Percentiles rank a stretch among this genome's conserved stretches.
Conservation (phyloP, 2,113 vertebrate genomes). For the Syrrhaptes paradoxus region DNA sequence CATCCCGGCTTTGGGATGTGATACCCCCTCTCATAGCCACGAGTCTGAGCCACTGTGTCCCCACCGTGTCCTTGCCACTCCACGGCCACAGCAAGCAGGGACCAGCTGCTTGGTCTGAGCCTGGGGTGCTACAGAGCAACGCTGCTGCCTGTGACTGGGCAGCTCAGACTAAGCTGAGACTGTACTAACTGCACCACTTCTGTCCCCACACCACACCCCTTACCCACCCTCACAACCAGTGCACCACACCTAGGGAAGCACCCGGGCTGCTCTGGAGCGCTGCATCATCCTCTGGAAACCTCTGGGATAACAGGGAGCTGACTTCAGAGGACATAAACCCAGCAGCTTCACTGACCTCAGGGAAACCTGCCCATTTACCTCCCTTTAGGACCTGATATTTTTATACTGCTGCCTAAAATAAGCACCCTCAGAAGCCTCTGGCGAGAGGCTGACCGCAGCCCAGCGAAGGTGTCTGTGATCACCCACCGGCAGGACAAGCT, state of each 20-base stretch:
- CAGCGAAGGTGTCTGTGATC: accelerated
- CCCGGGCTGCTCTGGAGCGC: background rate
- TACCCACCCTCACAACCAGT: background rate
- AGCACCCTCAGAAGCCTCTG: background rate
- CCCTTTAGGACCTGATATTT: constrained; percentile 1
- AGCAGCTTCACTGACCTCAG: background rate
- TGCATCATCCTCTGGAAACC: background rate
- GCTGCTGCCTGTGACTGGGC: background rate
- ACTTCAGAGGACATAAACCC: background rate
- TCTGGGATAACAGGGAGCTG: background rate
- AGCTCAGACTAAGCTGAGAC: background rate
- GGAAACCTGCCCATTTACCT: constrained; percentile 8
- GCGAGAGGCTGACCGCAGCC: background rate
- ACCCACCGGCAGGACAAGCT: accelerated
- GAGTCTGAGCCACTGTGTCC: background rate
- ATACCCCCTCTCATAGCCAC: background rate
- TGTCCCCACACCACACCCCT: background rate
- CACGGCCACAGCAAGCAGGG: background rate
- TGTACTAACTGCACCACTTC: background rate
- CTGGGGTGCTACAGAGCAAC: background rate
- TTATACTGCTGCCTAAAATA: constrained; percentile 27
- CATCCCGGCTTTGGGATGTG: background rate
- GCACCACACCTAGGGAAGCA: background rate
- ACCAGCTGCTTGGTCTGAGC: accelerated
- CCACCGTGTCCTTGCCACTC: background rate